Conservation (phyloP, 2,797 vertebrate genomes). For the Pantherophis vulpinus region DNA sequence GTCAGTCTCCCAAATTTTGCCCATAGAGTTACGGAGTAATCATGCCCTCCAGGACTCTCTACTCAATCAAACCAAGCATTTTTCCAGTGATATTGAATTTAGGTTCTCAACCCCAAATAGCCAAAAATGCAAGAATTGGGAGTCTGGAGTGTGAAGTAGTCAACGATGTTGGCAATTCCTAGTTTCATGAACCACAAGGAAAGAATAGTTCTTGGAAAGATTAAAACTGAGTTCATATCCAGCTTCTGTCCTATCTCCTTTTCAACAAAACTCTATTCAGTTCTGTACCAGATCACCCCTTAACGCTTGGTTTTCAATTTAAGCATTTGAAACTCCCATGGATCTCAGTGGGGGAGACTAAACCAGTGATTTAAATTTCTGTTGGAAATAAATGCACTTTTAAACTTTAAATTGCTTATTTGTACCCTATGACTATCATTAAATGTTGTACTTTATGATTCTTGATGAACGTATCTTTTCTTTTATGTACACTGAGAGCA, state of each 20-base stretch:
- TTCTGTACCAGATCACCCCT: neutral
- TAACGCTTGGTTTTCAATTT: neutral
- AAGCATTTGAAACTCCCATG: neutral
- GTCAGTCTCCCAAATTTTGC: slow-evolving; percentile 31
- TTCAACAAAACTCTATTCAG: neutral
- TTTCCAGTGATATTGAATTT: slow-evolving; percentile 25
- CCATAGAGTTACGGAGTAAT: neutral
- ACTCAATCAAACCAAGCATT: slow-evolving; percentile 6
- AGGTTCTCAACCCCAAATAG: slow-evolving; percentile 30
- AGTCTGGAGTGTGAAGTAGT: neutral
- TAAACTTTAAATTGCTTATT: no score
- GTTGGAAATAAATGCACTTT: no score
- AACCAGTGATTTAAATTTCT: no score
- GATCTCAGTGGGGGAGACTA: no score
- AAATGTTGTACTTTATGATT: no score
- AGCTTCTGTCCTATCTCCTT: no score
- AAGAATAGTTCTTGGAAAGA: neutral
- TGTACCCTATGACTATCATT: no score
- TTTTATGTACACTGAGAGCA: no score
- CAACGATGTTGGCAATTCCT: neutral
- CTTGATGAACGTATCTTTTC: no score
- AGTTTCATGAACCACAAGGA: neutral
- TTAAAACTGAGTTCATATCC: neutral
- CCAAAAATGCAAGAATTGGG: neutral
- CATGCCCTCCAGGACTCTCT: neutral